A percentile compares a stretch with the other conserved stretches of the same genome.
phyloP scores from a whole-genome alignment of 2,797 vertebrate genomes.

The Meda fulgida region DNA sequence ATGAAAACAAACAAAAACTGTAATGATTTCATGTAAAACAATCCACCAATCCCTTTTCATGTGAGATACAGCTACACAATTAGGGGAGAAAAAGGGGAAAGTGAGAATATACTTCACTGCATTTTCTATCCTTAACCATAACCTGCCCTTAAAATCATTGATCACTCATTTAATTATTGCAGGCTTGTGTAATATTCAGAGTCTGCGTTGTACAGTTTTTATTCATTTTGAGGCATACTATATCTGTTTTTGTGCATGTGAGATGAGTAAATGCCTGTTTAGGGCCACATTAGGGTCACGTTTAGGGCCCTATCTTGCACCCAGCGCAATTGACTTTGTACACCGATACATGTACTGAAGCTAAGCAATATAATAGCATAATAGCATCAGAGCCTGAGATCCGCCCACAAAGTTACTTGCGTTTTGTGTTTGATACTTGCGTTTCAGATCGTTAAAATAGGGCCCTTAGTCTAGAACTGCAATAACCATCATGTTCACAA shows the following conservation, averaged over 20 bases:
- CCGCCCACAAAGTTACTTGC: too few species aligned
- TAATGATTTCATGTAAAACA: neutral
- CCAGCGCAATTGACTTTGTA: too few species aligned
- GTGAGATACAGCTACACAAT: neutral
- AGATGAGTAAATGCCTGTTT: too few species aligned
- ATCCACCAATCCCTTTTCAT: slow-evolving; percentile 1
- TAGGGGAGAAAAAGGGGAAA: neutral
- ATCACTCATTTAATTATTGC: neutral
- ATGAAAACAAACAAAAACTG: neutral
- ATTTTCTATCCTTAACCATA: neutral
- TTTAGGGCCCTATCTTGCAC: too few species aligned
- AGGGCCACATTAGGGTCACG: too few species aligned
- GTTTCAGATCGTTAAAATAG: too few species aligned
- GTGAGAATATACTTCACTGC: neutral
- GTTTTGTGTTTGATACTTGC: too few species aligned
- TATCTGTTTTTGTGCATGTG: too few species aligned
- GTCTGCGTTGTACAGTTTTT: neutral
- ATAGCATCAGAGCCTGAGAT: too few species aligned
- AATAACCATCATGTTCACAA: neutral
- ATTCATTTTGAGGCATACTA: neutral
- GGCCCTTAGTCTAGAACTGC: neutral
- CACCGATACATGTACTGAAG: too few species aligned
- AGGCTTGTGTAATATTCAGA: neutral
- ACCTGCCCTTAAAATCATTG: neutral
- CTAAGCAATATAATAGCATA: too few species aligned